phyloP scores from a whole-genome alignment of 2,797 vertebrate species.

The Spheniscus humboldti region DNA sequence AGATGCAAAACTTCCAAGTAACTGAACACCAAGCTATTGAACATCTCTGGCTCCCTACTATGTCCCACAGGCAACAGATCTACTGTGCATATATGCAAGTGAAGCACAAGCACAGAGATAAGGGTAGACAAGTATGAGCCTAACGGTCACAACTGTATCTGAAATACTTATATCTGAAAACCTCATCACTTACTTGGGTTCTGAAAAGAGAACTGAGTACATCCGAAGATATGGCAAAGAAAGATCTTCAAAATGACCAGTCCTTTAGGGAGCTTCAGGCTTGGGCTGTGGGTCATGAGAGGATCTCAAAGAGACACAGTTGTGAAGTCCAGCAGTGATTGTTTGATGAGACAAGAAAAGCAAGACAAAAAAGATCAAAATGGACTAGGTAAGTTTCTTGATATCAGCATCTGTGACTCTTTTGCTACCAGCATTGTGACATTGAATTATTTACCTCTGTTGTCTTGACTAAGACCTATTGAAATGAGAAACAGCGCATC shows the following conservation, averaged over 20 bases:
- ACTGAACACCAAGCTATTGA: not conserved
- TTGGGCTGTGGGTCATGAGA: not conserved
- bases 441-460: constrained; percentile 13
- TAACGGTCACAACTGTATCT: not conserved
- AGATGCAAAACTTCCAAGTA: not conserved
- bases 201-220: not conserved
- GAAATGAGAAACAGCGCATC: constrained; percentile 25
- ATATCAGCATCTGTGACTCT: not conserved
- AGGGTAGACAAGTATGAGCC: not conserved
- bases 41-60: not conserved
- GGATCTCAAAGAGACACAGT: not conserved
- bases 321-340: not conserved
- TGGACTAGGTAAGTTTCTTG: constrained; percentile 31
- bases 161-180: not conserved
- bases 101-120: not conserved
- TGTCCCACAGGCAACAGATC: not conserved
- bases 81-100: not conserved
- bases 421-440: not conserved
- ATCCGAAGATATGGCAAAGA: not conserved
- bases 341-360: not conserved
- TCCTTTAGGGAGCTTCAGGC: not conserved
- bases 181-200: not conserved
- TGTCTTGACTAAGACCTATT: not conserved
- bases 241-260: not conserved
- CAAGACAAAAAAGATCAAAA: constrained; percentile 7